Base-by-base conservation (phyloP, 2,113 vertebrate species). In the Prietella phreatophila region DNA sequence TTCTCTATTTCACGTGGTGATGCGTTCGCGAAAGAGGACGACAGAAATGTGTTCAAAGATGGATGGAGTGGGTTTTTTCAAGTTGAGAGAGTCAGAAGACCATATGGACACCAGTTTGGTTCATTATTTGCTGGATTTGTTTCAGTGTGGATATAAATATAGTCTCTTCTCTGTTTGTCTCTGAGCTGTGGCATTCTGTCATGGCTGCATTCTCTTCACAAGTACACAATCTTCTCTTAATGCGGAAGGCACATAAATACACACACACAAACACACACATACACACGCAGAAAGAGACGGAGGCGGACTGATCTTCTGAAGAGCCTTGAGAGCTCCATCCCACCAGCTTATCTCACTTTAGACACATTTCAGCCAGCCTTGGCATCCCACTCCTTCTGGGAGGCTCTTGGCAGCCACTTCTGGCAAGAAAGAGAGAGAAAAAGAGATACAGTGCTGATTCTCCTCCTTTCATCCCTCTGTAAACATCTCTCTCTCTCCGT, bases 401-500 rank as follows among this genome's bases (percentile, higher is more conserved):
- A 79, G 86, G 65, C 63, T 63, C 63, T 42, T 90, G 89, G 89
- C 89, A 86, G 47, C 25, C 33, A 87, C 82, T 85, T 50, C 80
- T 88, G 89, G 84, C 87, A 80, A 76, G 60, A 30, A 65, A 79
- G 75, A 88, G 75, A 86, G 88, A 85, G 81, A 89, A 69, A 89
- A 85, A 90, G 87, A 91, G 83, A 86, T 71, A 85, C 60, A 86
- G 91, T 89, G 88, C 63, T 58, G 84, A 83, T 86, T 90, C 80
- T 36, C 39, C 55, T 80, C 73, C 71, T 60, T 30, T 58, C 75
- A 91, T 87, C 88, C 91, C 87, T 92, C 90, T 82, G n/a, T 42
- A 89, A 91, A 92, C 92, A 90, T 92, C 91, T 90, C 92, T 93
- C 88, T 88, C 89, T 92, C 88, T 75, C 11, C 0, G 13, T 50